phyloP scores from a whole-genome alignment of 2,888 invertebrate species.

The Prostheceraeus crozeri region DNA sequence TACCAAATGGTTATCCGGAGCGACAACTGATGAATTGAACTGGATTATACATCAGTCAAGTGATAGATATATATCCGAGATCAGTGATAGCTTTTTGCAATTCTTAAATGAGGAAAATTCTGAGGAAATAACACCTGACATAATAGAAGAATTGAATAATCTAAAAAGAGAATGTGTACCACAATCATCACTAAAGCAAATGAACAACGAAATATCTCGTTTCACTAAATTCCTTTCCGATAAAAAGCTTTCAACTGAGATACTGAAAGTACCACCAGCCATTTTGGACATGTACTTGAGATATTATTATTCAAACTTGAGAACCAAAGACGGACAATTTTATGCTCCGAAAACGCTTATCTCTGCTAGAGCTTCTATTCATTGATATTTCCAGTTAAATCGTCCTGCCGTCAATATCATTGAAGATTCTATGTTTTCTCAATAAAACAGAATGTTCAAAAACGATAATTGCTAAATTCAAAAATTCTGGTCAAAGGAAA shows the following conservation, averaged over 20 bases:
- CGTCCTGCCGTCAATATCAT: slow-evolving; percentile 18
- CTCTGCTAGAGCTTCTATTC: slow-evolving; percentile 26
- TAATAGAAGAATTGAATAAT: slow-evolving; percentile 3
- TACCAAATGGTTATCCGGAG: too few relatives aligned
- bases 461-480: slow-evolving; percentile 21
- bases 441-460: slow-evolving; percentile 23
- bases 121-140: too few relatives aligned
- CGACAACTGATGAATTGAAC: too few relatives aligned
- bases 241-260: too few relatives aligned
- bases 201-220: too few relatives aligned
- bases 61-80: too few relatives aligned
- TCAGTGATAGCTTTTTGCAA: too few relatives aligned
- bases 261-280: slow-evolving; percentile 1
- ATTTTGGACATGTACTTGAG: slow-evolving; percentile 19
- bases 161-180: background rate
- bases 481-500: slow-evolving; percentile 26
- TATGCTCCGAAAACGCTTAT: slow-evolving; percentile 14
- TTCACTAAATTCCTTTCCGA: too few relatives aligned
- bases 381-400: slow-evolving; percentile 22
- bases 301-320: slow-evolving; percentile 23
- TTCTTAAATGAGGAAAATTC: too few relatives aligned
- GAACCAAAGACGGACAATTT: slow-evolving; percentile 16
- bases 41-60: too few relatives aligned
- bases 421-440: slow-evolving; percentile 8
- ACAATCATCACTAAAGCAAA: slow-evolving; percentile 24